phyloP scores from a whole-genome alignment of 2,797 vertebrate genomes.

The Sebastes jordani region DNA sequence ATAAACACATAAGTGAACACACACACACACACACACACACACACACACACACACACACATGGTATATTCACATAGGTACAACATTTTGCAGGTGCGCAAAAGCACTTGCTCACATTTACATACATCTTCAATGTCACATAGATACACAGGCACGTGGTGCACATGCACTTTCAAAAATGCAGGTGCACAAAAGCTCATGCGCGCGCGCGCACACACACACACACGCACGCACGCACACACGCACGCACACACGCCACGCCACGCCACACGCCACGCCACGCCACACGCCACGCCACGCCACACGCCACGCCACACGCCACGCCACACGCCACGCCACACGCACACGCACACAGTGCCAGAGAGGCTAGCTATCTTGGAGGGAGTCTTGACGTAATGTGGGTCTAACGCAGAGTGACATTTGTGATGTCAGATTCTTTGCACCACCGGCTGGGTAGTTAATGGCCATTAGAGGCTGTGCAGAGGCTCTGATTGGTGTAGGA shows the following conservation, averaged over 20 bases:
- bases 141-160: background rate
- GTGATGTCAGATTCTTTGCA: conserved; percentile 81
- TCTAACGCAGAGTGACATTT: conserved; percentile 75
- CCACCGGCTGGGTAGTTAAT: conserved; percentile 79
- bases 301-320: too few species aligned
- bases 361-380: conserved; percentile 56
- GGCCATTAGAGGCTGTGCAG: conserved; percentile 67
- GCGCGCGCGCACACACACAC: background rate
- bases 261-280: too few species aligned
- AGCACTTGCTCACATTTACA: background rate
- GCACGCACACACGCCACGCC: conserved; percentile 14
- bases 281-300: too few species aligned
- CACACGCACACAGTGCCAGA: conserved; percentile 13
- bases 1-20: background rate
- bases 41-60: background rate
- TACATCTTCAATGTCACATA: background rate
- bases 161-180: background rate
- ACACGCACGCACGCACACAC: background rate
- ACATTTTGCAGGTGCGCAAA: background rate
- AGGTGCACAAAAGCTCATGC: background rate
- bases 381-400: conserved; percentile 54
- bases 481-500: conserved; percentile 59
- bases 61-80: background rate
- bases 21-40: background rate
- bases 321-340: too few species aligned